phyloP scores from a whole-genome alignment of 2,888 invertebrate genomes.

The Melinaea marsaeus region DNA sequence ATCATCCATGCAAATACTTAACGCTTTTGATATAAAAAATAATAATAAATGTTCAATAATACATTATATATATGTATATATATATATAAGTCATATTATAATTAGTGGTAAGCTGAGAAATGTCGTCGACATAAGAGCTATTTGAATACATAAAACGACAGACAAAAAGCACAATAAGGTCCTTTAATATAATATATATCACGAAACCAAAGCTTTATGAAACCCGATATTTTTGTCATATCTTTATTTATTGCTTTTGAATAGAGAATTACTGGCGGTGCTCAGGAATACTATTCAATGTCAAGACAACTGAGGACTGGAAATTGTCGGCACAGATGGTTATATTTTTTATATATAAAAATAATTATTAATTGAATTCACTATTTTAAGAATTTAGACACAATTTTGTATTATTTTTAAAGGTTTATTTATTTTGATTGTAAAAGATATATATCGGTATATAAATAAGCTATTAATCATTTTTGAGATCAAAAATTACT shows the following conservation, averaged over 20 bases:
- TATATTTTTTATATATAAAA: not conserved
- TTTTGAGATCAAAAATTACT: no score
- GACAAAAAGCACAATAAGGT: conserved; percentile 70
- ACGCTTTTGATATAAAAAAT: no score
- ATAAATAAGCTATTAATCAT: no score
- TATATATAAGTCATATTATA: conserved; percentile 13
- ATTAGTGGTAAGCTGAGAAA: conserved; percentile 29
- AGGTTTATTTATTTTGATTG: no score
- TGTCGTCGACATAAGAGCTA: conserved; percentile 38
- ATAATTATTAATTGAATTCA: not conserved
- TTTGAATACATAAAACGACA: conserved; percentile 49
- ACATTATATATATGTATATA: no score
- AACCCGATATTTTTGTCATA: conserved; percentile 79
- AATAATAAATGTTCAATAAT: no score
- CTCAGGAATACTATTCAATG: conserved; percentile 57
- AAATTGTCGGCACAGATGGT: conserved; percentile 25
- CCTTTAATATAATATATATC: conserved; percentile 74
- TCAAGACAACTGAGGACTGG: conserved; percentile 43
- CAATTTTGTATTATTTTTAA: not conserved
- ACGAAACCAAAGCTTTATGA: conserved; percentile 76
- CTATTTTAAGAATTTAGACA: not conserved
- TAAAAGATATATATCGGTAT: no score
- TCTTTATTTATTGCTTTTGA: conserved; percentile 73
- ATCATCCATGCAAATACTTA: no score
- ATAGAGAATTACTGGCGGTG: conserved; percentile 60